Evolutionary conservation across 30 jellyfish, hydroid and myxozoan genomes (phyloP).

Genomic region (Chrysaora quinquecirrha): DNA sequence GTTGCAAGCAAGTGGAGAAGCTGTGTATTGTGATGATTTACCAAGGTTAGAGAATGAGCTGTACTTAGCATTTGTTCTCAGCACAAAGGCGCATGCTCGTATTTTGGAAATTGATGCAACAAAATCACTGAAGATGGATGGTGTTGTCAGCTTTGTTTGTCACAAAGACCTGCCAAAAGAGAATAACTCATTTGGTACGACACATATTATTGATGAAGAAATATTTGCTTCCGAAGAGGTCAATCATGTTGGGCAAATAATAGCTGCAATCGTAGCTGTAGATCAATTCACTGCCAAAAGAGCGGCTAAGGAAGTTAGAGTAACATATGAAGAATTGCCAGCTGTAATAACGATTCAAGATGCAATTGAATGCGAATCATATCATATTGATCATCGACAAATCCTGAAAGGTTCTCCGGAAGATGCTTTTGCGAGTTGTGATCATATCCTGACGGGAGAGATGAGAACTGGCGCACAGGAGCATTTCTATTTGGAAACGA

Average conservation of each 20-base stretch:
- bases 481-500: conserved; percentile 58
- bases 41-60: conserved; percentile 47
- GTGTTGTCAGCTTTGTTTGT: conserved; percentile 50
- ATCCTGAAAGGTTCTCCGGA: not conserved
- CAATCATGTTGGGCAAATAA: no score
- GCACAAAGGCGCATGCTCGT: conserved; percentile 59
- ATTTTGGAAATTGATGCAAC: conserved; percentile 42
- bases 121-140: conserved; percentile 46
- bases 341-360: no score
- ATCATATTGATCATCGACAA: not conserved
- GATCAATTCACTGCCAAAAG: no score
- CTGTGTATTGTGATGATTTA: conserved; percentile 57
- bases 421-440: conserved; percentile 36
- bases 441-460: conserved; percentile 47
- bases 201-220: no score
- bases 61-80: conserved; percentile 49
- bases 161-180: no score
- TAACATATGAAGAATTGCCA: no score
- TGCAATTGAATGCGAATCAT: conserved; percentile 22
- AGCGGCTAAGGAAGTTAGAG: no score
- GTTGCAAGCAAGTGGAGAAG: conserved; percentile 65
- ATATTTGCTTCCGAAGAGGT: no score
- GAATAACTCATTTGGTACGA: no score
- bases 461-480: conserved; percentile 62
- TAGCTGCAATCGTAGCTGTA: no score